Base-by-base conservation (phyloP, 2,113 vertebrate genomes). In the Antechinus flavipes region DNA sequence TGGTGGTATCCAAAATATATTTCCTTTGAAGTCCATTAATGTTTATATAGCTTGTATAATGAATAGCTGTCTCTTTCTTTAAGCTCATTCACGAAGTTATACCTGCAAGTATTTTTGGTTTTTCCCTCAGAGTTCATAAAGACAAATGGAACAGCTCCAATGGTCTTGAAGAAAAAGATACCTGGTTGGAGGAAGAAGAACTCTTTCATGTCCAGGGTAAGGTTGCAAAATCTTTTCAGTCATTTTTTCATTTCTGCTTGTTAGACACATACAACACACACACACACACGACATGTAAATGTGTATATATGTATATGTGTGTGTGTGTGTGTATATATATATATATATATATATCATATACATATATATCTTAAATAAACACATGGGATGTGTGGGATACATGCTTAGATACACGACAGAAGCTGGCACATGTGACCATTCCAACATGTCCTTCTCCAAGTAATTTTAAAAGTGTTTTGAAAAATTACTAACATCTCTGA, bases 141-240 rank as follows among this genome's bases (percentile, higher is more conserved):
- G 42, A 95, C 84, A 98, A 90, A 30, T 97, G 97, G 96, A 97
- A 94, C 96, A 95, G 54, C 91, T 95, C 93, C 0, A 96, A 84
- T 3, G 96, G 95, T 0, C 35, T 92, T 0, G 99, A 99, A 96
- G 97, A 97, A 46, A 99, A 98, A 42, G 99, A 99, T 12, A 97
- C 46, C 0, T 99, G 99, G 99, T 97, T 95, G 0, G 99, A 98
- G 0, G 99, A 99, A 90, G 99, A 99, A 0, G 97, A 99, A 0
- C 97, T 99, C 27, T 99, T 99, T 50, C 47, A 95, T 0, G 96
- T 97, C 54, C 91, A 55, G 0, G 96, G 99, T 99, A 96, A 96
- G 98, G 89, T 2, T 90, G 6, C 26, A 95, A 35, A 47, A 42
- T 58, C 42, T 95, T 9, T 8, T 35, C 54, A 47, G 90, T 90